A percentile compares a stretch with the other conserved stretches of the same genome.
Evolutionary conservation across 2,888 invertebrate genomes (phyloP).

Genomic region (Acholoe squamosa): DNA sequence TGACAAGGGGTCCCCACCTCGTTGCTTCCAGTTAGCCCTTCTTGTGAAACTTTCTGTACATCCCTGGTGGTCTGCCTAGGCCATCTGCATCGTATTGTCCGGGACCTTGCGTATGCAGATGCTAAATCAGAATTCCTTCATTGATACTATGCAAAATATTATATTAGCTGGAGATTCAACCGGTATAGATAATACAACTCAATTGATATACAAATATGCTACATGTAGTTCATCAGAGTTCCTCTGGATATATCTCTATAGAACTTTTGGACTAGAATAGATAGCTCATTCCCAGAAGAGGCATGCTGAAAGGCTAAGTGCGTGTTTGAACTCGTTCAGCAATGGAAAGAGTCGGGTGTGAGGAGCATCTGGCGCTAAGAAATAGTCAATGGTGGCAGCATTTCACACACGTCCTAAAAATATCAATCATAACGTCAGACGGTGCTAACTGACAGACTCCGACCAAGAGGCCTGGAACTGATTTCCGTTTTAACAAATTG

Average conservation of each 20-base stretch:
- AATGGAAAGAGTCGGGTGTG: neutral
- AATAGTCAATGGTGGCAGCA: neutral
- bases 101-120: no score
- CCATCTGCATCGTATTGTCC: no score
- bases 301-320: neutral
- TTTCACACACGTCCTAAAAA: neutral
- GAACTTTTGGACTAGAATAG: no score
- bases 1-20: constrained; percentile 28
- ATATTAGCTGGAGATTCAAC: no score
- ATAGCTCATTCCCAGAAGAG: neutral
- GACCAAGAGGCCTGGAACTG: constrained; percentile 16
- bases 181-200: no score
- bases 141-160: no score
- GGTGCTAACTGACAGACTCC: constrained; percentile 11
- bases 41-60: constrained; percentile 20
- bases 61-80: no score
- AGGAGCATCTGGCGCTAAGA: neutral
- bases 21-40: constrained; percentile 4
- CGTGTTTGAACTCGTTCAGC: neutral
- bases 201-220: no score
- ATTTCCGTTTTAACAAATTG: constrained; percentile 53
- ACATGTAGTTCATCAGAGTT: no score
- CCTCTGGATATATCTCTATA: no score
- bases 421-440: constrained; percentile 12
- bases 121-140: no score